These are phyloP conservation scores for Drosophila sordidapex DNA, from an alignment of 2,888 invertebrate species.

Conservation along the genomic window DNA sequence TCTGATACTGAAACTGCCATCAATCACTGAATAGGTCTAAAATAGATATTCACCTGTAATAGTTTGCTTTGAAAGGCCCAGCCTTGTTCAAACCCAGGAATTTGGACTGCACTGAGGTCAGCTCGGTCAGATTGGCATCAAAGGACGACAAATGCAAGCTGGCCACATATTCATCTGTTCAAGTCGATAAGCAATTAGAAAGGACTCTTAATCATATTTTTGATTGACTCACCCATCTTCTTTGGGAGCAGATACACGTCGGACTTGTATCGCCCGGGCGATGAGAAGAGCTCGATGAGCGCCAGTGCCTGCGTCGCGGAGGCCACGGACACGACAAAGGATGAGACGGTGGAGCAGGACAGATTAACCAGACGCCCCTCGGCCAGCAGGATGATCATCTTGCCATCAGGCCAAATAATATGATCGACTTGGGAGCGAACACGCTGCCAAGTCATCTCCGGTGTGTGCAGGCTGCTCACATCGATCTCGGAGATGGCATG, in stretches of 20 bases:
- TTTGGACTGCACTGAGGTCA: constrained; percentile 97
- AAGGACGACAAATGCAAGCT: constrained; percentile 97
- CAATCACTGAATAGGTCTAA: neutral
- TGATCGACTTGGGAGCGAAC: constrained; percentile 99
- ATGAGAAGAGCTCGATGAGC: constrained; percentile 97
- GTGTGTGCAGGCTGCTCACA: constrained; percentile 95
- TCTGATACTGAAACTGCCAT: neutral
- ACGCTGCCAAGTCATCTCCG: constrained; percentile 97
- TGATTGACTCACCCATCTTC: constrained; percentile 92
- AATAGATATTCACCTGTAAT: constrained; percentile 90
- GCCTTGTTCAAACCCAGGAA: constrained; percentile 98
- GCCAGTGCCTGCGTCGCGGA: constrained; percentile 98
- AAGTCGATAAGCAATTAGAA: neutral
- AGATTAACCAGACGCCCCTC: constrained; percentile 97
- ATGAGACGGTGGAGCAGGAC: constrained; percentile 97
- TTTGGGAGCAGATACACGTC: constrained; percentile 98
- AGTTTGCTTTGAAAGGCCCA: constrained; percentile 98
- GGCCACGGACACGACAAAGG: constrained; percentile 98
- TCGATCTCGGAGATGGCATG: constrained; percentile 98
- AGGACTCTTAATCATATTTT: neutral
- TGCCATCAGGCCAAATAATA: constrained; percentile 98
- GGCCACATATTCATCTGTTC: constrained; percentile 97
- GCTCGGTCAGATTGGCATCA: constrained; percentile 97
- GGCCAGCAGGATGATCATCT: constrained; percentile 95
- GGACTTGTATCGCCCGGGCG: constrained; percentile 95